phyloP scores from a whole-genome alignment of 2,113 vertebrate species.

The Toxostoma redivivum region DNA sequence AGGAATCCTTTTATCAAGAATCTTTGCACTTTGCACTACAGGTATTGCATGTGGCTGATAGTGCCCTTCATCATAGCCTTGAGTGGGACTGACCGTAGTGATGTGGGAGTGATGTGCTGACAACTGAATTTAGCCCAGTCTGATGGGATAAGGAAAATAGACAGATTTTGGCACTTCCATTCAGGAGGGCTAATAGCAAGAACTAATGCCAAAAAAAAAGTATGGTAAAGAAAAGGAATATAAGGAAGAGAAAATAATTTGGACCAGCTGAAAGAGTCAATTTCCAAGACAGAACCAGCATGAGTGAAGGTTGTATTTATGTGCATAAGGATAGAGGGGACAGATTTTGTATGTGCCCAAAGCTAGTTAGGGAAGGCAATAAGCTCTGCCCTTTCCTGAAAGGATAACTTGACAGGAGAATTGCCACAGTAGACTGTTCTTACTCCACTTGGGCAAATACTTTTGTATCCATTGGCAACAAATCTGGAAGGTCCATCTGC shows the following conservation, averaged over 20 bases:
- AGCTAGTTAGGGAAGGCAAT: neutral
- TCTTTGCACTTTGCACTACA: neutral
- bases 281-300: neutral
- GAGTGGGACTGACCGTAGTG: neutral
- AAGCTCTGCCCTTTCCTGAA: neutral
- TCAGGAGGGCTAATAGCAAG: neutral
- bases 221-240: neutral
- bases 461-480: neutral
- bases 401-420: neutral
- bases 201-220: neutral
- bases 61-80: neutral
- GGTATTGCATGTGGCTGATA: fast-evolving
- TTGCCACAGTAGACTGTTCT: neutral
- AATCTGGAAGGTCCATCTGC: neutral
- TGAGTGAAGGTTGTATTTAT: neutral
- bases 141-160: neutral
- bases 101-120: neutral
- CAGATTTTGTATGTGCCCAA: neutral
- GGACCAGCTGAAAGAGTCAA: neutral
- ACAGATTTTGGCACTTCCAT: neutral
- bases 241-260: neutral
- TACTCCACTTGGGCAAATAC: neutral
- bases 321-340: neutral
- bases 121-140: neutral
- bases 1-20: neutral